Conservation (phyloP, 92 coral and sea anemone species). For the Zoanthus gigantus region DNA sequence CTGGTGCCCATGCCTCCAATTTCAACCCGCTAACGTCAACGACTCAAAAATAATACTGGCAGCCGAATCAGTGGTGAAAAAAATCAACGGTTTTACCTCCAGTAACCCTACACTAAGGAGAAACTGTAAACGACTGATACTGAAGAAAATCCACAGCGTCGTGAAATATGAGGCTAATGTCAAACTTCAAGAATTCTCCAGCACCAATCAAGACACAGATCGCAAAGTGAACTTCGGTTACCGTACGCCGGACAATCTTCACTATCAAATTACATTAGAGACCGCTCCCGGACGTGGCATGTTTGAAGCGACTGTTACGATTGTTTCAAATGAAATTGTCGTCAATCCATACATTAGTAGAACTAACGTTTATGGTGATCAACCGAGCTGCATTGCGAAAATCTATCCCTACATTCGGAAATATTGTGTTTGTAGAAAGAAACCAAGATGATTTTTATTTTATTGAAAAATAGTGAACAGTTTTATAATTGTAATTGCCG, state of each 20-base stretch:
- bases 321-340: conserved; percentile 21
- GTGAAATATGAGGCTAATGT: conserved; percentile 68
- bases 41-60: conserved; percentile 43
- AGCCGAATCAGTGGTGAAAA: conserved; percentile 72
- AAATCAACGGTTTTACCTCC: conserved; percentile 60
- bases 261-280: conserved; percentile 76
- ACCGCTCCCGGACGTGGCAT: conserved; percentile 80
- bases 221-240: conserved; percentile 65
- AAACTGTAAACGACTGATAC: conserved; percentile 60
- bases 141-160: conserved; percentile 67
- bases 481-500: not conserved
- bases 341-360: conserved; percentile 90
- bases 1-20: conserved; percentile 96
- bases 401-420: conserved; percentile 77
- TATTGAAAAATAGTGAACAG: not conserved
- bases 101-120: conserved; percentile 63
- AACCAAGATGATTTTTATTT: not conserved
- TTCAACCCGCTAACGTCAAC: conserved; percentile 59
- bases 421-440: conserved; percentile 73
- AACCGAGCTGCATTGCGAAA: conserved; percentile 78
- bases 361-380: conserved; percentile 81
- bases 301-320: conserved; percentile 81
- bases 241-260: conserved; percentile 69
- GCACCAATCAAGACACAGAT: conserved; percentile 83
- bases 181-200: conserved; percentile 69